phyloP scores from a whole-genome alignment of 1,140 invertebrate genomes.

The Arctopsyche grandis region DNA sequence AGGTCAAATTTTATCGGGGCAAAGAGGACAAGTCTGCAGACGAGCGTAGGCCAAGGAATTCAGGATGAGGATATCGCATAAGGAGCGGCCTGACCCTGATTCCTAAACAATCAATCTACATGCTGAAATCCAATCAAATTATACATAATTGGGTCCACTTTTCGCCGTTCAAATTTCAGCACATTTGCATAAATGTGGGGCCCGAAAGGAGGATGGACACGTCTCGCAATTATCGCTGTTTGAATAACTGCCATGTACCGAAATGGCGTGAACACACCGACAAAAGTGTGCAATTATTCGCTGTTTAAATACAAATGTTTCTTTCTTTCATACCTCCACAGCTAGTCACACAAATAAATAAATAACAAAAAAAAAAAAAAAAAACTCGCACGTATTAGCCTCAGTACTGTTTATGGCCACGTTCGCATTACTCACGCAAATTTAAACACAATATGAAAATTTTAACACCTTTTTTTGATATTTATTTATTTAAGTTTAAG shows the following conservation, averaged over 20 bases:
- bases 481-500: too few species aligned
- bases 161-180: too few species aligned
- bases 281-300: slow-evolving; percentile 30
- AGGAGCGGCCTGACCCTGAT: neutral
- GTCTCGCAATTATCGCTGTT: neutral
- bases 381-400: neutral
- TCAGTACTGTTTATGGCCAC: neutral
- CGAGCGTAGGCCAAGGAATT: slow-evolving; percentile 14
- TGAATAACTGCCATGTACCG: neutral
- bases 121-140: too few species aligned
- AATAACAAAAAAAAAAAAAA: neutral
- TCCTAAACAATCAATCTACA: neutral
- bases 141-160: too few species aligned
- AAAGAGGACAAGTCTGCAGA: neutral
- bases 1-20: neutral
- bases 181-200: neutral
- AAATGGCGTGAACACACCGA: neutral
- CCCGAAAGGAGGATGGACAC: neutral
- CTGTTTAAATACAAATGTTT: slow-evolving; percentile 29
- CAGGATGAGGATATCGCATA: slow-evolving; percentile 8
- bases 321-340: slow-evolving; percentile 6
- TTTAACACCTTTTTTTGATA: too few species aligned
- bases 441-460: too few species aligned
- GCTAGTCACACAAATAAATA: slow-evolving; percentile 23
- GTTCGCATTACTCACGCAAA: slow-evolving; percentile 3